Percentiles rank a stretch among this genome's conserved stretches.
Conservation (phyloP, 2,113 vertebrate species). For the Sigmodon hispidus region DNA sequence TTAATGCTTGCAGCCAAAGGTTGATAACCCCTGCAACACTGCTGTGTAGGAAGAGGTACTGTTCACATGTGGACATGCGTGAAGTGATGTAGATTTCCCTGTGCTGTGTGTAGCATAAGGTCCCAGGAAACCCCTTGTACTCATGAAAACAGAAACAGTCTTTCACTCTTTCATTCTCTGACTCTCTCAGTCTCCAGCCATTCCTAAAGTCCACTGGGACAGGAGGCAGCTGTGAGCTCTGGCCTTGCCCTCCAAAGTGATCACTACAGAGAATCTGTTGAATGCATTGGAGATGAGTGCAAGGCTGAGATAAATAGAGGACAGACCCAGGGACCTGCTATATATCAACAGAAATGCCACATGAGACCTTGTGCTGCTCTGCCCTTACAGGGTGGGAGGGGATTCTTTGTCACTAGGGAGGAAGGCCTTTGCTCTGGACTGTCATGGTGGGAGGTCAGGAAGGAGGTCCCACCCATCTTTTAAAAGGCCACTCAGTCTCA, state of each 20-base stretch:
- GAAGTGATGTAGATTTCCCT: neutral
- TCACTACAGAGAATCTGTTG: neutral
- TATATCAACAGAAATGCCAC: neutral
- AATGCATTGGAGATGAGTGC: neutral
- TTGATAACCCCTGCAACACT: neutral
- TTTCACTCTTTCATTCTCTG: neutral
- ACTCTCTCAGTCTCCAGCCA: neutral
- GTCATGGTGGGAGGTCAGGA: conserved; percentile 28
- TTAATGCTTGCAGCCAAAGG: neutral
- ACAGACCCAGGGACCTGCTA: neutral
- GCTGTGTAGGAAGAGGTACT: neutral
- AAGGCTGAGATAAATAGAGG: neutral
- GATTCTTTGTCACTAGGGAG: neutral
- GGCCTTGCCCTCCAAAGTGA: neutral
- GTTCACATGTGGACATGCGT: neutral
- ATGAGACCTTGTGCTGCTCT: neutral
- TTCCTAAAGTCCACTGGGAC: neutral
- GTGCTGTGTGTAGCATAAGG: neutral
- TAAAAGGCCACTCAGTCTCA: conserved; percentile 15
- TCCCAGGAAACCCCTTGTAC: neutral
- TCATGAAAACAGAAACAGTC: neutral
- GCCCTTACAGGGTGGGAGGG: neutral
- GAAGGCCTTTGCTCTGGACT: neutral
- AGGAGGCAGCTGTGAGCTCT: neutral
- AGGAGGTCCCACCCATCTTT: neutral